Evolutionary conservation across 2,888 invertebrate genomes (phyloP), one percentile per base, ranked within the genome.

Genomic region (Pollenia griseotomentosa): DNA sequence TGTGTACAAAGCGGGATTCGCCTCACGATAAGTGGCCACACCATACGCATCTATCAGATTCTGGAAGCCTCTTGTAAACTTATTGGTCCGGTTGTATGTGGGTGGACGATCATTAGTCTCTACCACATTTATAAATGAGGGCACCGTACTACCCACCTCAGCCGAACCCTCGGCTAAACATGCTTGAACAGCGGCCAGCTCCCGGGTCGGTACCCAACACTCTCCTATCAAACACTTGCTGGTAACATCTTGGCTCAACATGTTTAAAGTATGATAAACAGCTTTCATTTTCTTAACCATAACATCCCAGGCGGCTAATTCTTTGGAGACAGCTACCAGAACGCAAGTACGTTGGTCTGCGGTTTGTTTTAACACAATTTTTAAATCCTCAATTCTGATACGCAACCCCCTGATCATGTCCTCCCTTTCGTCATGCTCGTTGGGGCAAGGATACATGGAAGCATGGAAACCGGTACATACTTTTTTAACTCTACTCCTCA

Each of bases 41-140:
- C 98, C 99, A 92, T 99, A 99, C 0, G 99, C 95, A 94, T 99
- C 97, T 89, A 99, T 98, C 89, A 99, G 95, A 92, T 95, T 96
- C 94, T 99, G 99, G 95, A 99, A 99, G 80, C 97, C 98, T 88
- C 95, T 95, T 0, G 98, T 99, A 94, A 99, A 99, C 91, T 97
- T 97, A 94, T 99, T 99, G 83, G 97, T 97, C 68, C 97, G 95
- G 94, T 98, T 97, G 94, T 96, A 99, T 0, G 99, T 99, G 9
- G 99, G 99, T 59, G 98, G 98, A 90, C 95, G 95, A 91, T 97
- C 97, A 89, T 94, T 94, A 0, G 97, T 96, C 89, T 97, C 96
- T 94, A 99, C 97, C 77, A 97, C 96, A 94, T 99, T 98, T 89
- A 99, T 94, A 94, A 99, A 98, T 14, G 98, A 98, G 3, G 98